Conservation (phyloP, 2,113 vertebrate species). For the Penelope pileata region DNA sequence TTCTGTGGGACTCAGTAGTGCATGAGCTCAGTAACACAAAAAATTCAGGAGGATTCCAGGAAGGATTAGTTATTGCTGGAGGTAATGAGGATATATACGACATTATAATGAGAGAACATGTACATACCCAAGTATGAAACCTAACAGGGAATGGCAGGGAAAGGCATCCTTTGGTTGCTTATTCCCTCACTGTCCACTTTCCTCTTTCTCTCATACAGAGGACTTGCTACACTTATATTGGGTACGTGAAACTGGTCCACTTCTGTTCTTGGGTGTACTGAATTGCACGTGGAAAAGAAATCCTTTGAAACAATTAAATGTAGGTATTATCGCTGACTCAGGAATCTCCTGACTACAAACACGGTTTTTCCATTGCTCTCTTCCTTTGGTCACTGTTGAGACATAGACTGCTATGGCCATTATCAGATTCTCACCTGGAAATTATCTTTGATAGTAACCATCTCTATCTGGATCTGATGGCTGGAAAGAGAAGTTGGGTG, state of each 20-base stretch:
- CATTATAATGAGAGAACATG: not conserved
- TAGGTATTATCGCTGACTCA: not conserved
- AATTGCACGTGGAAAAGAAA: not conserved
- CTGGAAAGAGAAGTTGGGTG: not conserved
- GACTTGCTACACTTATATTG: not conserved
- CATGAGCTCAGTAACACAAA: not conserved
- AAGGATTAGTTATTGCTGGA: not conserved
- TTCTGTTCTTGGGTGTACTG: not conserved
- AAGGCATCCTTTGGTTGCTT: not conserved
- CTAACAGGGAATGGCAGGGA: not conserved
- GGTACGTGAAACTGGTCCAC: not conserved
- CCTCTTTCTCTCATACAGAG: not conserved
- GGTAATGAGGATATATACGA: not conserved
- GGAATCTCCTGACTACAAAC: not conserved
- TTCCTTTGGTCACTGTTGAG: not conserved
- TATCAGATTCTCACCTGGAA: not conserved
- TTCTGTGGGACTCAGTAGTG: not conserved
- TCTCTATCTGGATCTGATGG: not conserved
- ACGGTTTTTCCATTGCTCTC: not conserved
- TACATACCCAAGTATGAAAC: not conserved
- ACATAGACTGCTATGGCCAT: not conserved
- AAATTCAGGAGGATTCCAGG: not conserved
- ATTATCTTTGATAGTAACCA: not conserved
- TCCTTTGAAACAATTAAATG: not conserved
- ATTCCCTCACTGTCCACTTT: not conserved